phyloP scores from a whole-genome alignment of 2,888 invertebrate species.

The Agrotis clavis region DNA sequence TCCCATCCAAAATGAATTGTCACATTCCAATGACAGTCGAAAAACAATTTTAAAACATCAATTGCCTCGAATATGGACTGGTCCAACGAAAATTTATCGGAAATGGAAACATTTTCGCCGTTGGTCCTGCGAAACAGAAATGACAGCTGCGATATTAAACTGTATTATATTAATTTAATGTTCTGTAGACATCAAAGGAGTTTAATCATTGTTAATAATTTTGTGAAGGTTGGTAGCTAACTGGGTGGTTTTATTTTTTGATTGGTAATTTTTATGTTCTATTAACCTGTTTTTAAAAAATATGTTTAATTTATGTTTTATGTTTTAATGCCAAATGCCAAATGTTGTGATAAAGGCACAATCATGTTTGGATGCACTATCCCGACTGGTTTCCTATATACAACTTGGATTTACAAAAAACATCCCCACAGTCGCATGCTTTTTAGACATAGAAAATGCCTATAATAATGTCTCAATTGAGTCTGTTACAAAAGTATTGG shows the following conservation, averaged over 20 bases:
- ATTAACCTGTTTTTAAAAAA: too few relatives aligned
- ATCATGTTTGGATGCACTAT: too few relatives aligned
- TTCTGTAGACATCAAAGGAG: constrained; percentile 31
- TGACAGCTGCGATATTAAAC: constrained; percentile 85
- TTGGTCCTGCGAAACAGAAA: constrained; percentile 68
- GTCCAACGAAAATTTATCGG: constrained; percentile 73
- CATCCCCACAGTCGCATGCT: too few relatives aligned
- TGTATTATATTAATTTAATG: constrained; percentile 70
- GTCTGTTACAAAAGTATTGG: too few relatives aligned
- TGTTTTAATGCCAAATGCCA: too few relatives aligned
- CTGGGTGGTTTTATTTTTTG: not conserved
- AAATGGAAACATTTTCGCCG: constrained; percentile 73
- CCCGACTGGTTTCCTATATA: too few relatives aligned
- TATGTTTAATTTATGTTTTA: too few relatives aligned
- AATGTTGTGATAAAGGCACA: too few relatives aligned
- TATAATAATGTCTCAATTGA: too few relatives aligned
- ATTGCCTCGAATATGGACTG: constrained; percentile 67
- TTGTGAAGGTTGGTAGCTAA: not conserved
- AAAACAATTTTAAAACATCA: constrained; percentile 70
- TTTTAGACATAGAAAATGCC: too few relatives aligned
- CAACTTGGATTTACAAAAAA: too few relatives aligned
- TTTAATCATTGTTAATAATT: constrained; percentile 4
- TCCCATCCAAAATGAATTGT: constrained; percentile 55
- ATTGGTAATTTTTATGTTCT: not conserved
- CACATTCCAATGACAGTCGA: constrained; percentile 48